phyloP scores from a whole-genome alignment of 2,113 vertebrate species.

The Donacobius atricapilla region DNA sequence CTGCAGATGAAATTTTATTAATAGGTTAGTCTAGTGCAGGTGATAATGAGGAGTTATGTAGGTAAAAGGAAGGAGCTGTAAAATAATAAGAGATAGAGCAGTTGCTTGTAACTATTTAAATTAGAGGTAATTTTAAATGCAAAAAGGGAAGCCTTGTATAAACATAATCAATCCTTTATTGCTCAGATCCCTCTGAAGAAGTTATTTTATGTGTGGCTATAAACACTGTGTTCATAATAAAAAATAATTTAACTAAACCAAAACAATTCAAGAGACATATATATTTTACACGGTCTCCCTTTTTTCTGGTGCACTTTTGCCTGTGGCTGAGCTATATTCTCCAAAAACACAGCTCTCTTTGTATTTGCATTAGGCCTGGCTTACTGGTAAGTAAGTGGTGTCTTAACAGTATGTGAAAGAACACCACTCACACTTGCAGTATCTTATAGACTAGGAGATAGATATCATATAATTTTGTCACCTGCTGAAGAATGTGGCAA shows the following conservation, averaged over 20 bases:
- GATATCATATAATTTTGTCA: neutral
- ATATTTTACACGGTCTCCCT: neutral
- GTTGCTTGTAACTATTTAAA: neutral
- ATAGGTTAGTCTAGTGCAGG: neutral
- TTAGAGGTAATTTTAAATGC: neutral
- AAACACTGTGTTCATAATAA: neutral
- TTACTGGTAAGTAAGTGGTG: neutral
- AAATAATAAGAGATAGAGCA: neutral
- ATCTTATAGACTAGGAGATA: neutral
- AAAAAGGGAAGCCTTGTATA: neutral
- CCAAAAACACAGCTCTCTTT: neutral
- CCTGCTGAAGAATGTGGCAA: neutral
- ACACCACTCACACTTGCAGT: neutral
- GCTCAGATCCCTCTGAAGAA: neutral
- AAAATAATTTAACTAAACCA: neutral
- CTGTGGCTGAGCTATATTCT: neutral
- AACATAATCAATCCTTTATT: neutral
- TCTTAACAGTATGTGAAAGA: neutral
- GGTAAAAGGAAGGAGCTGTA: neutral
- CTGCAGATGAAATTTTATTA: neutral
- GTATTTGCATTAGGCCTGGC: neutral
- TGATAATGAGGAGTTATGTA: neutral
- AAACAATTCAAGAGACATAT: neutral
- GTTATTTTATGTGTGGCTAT: neutral
- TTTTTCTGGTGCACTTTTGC: neutral